A percentile compares a stretch with the other conserved stretches of the same genome.
phyloP scores from a whole-genome alignment of 2,797 vertebrate species.

The Dallia pectoralis region DNA sequence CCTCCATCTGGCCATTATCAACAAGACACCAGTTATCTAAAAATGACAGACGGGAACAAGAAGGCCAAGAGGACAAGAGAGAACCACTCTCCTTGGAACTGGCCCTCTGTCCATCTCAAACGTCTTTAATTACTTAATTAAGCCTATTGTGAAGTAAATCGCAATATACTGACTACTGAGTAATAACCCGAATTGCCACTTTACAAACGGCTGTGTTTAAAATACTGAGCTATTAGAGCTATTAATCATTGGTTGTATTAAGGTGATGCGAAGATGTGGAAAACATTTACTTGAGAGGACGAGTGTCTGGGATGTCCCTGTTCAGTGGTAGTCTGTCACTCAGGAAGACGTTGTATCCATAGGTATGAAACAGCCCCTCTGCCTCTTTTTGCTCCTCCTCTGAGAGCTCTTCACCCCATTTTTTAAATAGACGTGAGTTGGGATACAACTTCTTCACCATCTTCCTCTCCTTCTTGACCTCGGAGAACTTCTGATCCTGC shows the following conservation, averaged over 20 bases:
- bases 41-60: too few species aligned
- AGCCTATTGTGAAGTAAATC: too few species aligned
- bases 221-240: not conserved
- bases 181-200: not conserved
- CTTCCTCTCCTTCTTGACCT: conserved; percentile 37
- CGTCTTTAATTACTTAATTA: too few species aligned
- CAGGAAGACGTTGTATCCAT: conserved; percentile 92
- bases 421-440: conserved; percentile 80
- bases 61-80: too few species aligned
- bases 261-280: not conserved
- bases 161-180: too few species aligned
- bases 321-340: conserved; percentile 87
- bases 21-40: too few species aligned
- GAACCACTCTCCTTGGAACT: too few species aligned
- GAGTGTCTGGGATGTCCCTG: conserved; percentile 82
- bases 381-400: conserved; percentile 83
- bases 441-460: conserved; percentile 76
- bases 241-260: not conserved
- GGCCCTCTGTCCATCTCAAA: too few species aligned
- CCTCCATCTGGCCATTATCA: too few species aligned
- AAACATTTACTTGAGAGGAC: conserved; percentile 53
- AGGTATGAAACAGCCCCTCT: conserved; percentile 80
- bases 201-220: not conserved
- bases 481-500: fast-evolving
- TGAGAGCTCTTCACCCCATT: conserved; percentile 85